These are phyloP conservation scores for Osedax fenrisi DNA, from an alignment of 2,888 invertebrate species.

Conservation along the genomic window DNA sequence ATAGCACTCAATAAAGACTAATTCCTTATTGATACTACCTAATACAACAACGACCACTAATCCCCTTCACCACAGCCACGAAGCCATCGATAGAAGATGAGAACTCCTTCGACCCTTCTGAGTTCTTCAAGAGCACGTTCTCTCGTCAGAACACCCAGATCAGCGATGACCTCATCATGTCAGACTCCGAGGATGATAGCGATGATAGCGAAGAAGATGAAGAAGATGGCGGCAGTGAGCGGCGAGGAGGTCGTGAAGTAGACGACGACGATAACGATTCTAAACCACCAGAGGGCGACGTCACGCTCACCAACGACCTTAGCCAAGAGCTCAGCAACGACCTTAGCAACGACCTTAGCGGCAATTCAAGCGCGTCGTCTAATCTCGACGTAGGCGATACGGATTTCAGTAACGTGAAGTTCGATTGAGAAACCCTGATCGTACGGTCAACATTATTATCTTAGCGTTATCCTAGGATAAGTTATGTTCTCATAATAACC, in stretches of 20 bases:
- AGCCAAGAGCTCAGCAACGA: background rate
- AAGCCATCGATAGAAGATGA: constrained; percentile 11
- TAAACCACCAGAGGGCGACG: too few species aligned
- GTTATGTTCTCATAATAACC: too few species aligned
- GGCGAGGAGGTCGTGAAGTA: background rate
- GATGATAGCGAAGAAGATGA: background rate
- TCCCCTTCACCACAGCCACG: background rate
- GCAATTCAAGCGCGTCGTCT: background rate
- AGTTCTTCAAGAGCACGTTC: constrained; percentile 31
- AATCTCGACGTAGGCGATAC: background rate
- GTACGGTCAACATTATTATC: too few species aligned
- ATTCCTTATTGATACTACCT: too few species aligned
- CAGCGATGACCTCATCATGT: constrained; percentile 33
- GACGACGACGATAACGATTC: too few species aligned
- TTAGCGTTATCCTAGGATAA: too few species aligned
- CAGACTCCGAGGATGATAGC: constrained; percentile 32
- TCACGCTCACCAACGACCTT: background rate
- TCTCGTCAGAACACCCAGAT: constrained; percentile 15
- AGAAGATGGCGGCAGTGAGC: background rate
- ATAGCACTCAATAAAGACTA: too few species aligned
- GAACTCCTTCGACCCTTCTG: constrained; percentile 34
- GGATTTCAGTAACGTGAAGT: background rate
- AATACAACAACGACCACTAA: too few species aligned
- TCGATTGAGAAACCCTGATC: too few species aligned
- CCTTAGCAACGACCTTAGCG: background rate